Base-by-base conservation (phyloP, 64 coral and sea anemone genomes). In the Acropora tenuis region DNA sequence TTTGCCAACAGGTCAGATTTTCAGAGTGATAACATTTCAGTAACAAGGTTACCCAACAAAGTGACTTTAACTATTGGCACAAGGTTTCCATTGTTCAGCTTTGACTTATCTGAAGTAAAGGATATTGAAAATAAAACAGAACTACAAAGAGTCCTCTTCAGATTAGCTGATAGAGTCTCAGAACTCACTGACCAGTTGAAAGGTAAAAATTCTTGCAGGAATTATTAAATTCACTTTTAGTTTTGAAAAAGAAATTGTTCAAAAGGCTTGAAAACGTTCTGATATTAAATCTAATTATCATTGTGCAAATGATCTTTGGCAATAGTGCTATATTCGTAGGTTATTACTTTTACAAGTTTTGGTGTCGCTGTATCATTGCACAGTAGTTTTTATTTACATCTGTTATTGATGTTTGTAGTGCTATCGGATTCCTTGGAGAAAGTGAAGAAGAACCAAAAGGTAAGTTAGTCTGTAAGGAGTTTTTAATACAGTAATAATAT, bases 41-140 rank as follows among this genome's bases (percentile, higher is more conserved):
- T 97, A 59, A 57, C 77, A 48, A 78, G 60, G 1, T 69, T 90
- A 48, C 69, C 82, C 19, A 78, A 91, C 77, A 97, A 97, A 90
- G 74, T 97, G 43, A 55, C 89, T 8, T 5, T 97, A 30, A 97
- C 83, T 9, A 78, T 97, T 73, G 95, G 95, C 52, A 45, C 73
- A 75, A 72, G 57, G 52, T 30, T 92, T 48, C 50, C 77, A 7
- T 72, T 89, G 80, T 83, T 97, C 4, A 69, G 30, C 10, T 94
- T 87, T 84, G 95, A 97, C 17, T 69, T 97, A 7, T 94, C 78
- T 88, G 95, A 97, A 84, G 92, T 92, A 73, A 97, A 87, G 43
- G 78, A 76, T 69, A 81, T 45, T 84, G 85, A 97, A 1, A 93
- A 86, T 76, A 97, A 87, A 79, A 89, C 83, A 79, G 95, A 97